Evolutionary conservation across 1,140 invertebrate species (phyloP).

Genomic region (Fragariocoptes setiger): DNA sequence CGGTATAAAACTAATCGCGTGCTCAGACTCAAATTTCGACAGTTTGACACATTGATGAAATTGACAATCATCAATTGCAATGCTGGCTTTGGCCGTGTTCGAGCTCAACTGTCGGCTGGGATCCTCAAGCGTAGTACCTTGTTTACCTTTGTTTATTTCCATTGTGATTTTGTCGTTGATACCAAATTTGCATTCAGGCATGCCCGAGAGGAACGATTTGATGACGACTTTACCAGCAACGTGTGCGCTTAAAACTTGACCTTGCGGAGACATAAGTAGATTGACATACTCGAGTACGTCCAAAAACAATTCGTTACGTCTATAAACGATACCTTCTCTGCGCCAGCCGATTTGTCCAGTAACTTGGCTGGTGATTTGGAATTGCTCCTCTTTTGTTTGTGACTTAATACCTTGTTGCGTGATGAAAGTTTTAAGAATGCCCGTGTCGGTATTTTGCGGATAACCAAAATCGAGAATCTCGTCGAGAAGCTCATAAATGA

Average conservation of each 20-base stretch:
- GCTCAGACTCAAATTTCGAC: constrained; percentile 98
- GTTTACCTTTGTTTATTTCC: constrained; percentile 69
- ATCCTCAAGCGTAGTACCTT: constrained; percentile 29
- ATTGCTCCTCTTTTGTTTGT: constrained; percentile 92
- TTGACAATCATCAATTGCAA: constrained; percentile 98
- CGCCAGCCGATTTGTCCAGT: constrained; percentile 62
- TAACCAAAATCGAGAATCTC: constrained; percentile 99
- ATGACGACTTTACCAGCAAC: constrained; percentile 98
- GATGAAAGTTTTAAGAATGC: constrained; percentile 94
- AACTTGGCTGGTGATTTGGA: constrained; percentile 88
- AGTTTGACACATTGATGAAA: constrained; percentile 99
- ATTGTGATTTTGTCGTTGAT: constrained; percentile 99
- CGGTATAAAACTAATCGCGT: constrained; percentile 97
- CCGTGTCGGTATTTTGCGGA: constrained; percentile 96
- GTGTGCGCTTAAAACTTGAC: constrained; percentile 91
- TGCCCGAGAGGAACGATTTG: constrained; percentile 96
- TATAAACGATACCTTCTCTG: constrained; percentile 92
- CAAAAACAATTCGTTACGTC: constrained; percentile 88
- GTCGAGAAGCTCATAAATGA: constrained; percentile 95
- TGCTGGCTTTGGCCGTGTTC: constrained; percentile 45
- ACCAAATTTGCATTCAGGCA: constrained; percentile 99
- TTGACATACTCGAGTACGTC: constrained; percentile 98
- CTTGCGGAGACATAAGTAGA: constrained; percentile 94
- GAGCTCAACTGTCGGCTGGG: constrained; percentile 20
- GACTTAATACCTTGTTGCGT: constrained; percentile 98